Conservation (phyloP, 1,140 invertebrate genomes). For the Drosophila albomicans region DNA sequence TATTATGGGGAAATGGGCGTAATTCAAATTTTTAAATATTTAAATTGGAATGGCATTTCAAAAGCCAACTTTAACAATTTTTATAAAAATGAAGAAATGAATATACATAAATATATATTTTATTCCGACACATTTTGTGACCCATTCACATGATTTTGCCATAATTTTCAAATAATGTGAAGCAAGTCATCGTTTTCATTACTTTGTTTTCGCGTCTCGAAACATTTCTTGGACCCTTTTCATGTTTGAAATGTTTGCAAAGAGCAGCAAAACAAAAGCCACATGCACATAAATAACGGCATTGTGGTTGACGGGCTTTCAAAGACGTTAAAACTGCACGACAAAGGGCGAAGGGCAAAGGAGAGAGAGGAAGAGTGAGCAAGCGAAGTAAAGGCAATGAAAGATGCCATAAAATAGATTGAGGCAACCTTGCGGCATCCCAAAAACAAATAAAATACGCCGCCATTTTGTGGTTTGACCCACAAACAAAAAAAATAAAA, state of each 20-base stretch:
- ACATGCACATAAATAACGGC: constrained; percentile 75
- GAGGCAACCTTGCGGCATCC: constrained; percentile 41
- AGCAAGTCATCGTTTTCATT: constrained; percentile 43
- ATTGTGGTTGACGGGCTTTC: constrained; percentile 66
- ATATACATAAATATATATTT: neutral
- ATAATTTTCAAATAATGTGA: constrained; percentile 47
- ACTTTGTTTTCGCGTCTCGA: neutral
- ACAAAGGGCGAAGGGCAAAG: neutral
- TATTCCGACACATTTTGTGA: constrained; percentile 13
- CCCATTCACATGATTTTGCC: constrained; percentile 40
- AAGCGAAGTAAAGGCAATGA: constrained; percentile 17
- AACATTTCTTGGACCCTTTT: constrained; percentile 56
- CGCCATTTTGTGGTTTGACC: constrained; percentile 74
- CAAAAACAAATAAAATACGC: constrained; percentile 41
- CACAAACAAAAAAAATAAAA: constrained; percentile 50
- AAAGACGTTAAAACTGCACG: constrained; percentile 51
- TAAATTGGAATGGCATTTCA: constrained; percentile 5
- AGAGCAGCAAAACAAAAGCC: constrained; percentile 71
- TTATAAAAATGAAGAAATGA: neutral
- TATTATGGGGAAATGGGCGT: neutral
- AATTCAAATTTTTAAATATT: constrained; percentile 17
- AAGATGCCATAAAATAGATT: constrained; percentile 69
- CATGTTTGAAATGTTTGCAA: constrained; percentile 39
- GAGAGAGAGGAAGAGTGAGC: neutral
- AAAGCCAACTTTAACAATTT: neutral